Evolutionary conservation across 2,888 invertebrate genomes (phyloP), one percentile per base, ranked within the genome.

Genomic region (Drosophila buzzatii): DNA sequence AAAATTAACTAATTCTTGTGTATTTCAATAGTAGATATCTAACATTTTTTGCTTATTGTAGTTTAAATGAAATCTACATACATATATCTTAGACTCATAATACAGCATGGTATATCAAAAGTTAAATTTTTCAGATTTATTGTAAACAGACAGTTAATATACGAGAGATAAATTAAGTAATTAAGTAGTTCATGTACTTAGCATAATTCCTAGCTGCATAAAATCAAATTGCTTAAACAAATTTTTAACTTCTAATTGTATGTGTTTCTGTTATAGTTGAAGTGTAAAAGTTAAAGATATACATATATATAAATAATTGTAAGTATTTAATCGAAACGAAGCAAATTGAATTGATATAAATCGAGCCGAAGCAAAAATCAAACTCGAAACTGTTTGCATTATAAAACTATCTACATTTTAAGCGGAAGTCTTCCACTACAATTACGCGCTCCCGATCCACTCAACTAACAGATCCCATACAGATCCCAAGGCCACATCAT

Each of bases 371-470:
- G 60, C 57, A 47, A 52, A 45, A 79, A 66, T 63, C 64, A 84
- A 83, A 76, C 70, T 68, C 55, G 67, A 77, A 37, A 79, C 76
- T 65, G 58, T 75, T 74, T 73, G 74, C 76, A 79, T 72, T 68
- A 67, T 6, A 76, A 61, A 76, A 73, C 70, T 81, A 73, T 60
- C 75, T 81, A 90, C 76, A 87, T 91, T 91, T 88, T 92, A 92
- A 92, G 92, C 92, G 92, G 91, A 92, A 92, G 92, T 92, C 92
- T 92, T 92, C 92, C 92, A 92, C 92, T 92, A 92, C 88, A 91
- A 89, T 65, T 68, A 69, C 81, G 76, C 67, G 58, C 62, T 62
- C 58, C 65, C 44, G 27, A 31, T 53, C 52, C 52, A 35, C 16
- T 37, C 20, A 20, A 23, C 14, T 37, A 12, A 20, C 51, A 33